Percentiles rank a stretch among this genome's conserved stretches.
Evolutionary conservation across 2,888 invertebrate genomes (phyloP).

Genomic region (Drosophila gaucha): DNA sequence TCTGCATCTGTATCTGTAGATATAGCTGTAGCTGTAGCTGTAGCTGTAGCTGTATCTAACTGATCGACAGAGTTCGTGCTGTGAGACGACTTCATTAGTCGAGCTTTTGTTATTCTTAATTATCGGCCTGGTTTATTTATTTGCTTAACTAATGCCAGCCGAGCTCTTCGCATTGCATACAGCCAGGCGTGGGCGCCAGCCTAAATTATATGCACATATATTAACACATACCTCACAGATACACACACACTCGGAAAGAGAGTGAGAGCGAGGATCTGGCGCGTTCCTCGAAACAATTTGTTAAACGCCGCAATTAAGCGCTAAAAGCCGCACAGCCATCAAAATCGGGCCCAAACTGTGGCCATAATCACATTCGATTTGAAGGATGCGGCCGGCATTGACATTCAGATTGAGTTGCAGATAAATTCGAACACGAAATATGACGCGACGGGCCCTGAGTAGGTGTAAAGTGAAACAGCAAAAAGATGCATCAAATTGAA

Average conservation of each 20-base stretch:
- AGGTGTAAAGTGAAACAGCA: slow-evolving; percentile 42
- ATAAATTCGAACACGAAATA: slow-evolving; percentile 54
- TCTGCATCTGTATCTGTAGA: slow-evolving; percentile 21
- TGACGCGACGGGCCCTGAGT: slow-evolving; percentile 19
- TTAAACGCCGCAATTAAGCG: slow-evolving; percentile 72
- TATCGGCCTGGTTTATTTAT: slow-evolving; percentile 69
- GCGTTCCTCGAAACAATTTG: slow-evolving; percentile 64
- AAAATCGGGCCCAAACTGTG: slow-evolving; percentile 26
- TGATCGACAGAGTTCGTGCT: slow-evolving; percentile 66
- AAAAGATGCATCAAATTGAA: not conserved
- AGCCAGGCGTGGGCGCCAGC: slow-evolving; percentile 48
- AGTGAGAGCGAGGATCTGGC: not conserved
- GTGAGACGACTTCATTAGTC: slow-evolving; percentile 72
- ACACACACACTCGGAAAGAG: slow-evolving; percentile 1
- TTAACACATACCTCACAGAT: too few species aligned
- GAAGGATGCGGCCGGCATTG: slow-evolving; percentile 58
- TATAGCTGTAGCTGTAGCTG: slow-evolving; percentile 17
- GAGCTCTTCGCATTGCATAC: slow-evolving; percentile 38
- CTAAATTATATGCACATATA: slow-evolving; percentile 41
- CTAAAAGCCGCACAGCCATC: slow-evolving; percentile 60
- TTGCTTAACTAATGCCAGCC: slow-evolving; percentile 73
- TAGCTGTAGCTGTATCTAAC: slow-evolving; percentile 16
- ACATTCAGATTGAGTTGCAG: slow-evolving; percentile 72
- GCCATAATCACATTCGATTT: slow-evolving; percentile 8
- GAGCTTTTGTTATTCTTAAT: slow-evolving; percentile 78